phyloP scores from a whole-genome alignment of 2,797 vertebrate genomes.

The Capromys pilorides region DNA sequence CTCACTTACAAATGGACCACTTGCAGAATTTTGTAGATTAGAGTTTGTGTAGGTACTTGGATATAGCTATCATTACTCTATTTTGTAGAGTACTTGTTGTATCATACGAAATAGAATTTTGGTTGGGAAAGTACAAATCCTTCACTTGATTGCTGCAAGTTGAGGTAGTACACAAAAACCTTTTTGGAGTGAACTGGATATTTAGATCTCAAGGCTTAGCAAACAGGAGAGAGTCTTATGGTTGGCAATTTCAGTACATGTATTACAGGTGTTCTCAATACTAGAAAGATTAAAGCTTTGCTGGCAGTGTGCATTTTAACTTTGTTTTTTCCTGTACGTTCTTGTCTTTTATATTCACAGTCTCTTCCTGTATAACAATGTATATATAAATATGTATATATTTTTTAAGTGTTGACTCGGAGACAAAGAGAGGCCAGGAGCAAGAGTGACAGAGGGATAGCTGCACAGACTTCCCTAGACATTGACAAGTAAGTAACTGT shows the following conservation, averaged over 20 bases:
- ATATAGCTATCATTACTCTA: neutral
- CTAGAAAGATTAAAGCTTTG: slow-evolving; percentile 21
- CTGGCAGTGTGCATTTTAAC: neutral
- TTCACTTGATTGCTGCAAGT: neutral
- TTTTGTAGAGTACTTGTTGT: neutral
- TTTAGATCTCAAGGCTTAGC: slow-evolving; percentile 43
- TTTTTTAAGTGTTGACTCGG: slow-evolving; percentile 82
- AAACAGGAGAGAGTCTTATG: neutral
- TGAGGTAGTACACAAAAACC: neutral
- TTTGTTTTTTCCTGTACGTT: slow-evolving; percentile 32
- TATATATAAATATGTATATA: neutral
- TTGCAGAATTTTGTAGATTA: neutral
- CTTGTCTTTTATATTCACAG: slow-evolving; percentile 57
- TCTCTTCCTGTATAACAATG: slow-evolving; percentile 52
- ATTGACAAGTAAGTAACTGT: slow-evolving; percentile 88
- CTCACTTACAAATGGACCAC: slow-evolving; percentile 27
- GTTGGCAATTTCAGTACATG: slow-evolving; percentile 6
- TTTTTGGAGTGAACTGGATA: slow-evolving; percentile 40
- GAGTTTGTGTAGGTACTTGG: neutral
- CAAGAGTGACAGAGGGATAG: slow-evolving; percentile 71
- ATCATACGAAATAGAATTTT: slow-evolving; percentile 9
- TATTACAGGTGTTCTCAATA: neutral
- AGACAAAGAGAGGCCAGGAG: slow-evolving; percentile 83
- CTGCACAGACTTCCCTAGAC: slow-evolving; percentile 60
- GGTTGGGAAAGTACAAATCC: neutral